Base-by-base conservation (phyloP, 2,888 invertebrate species). In the Cerastis leucographa region DNA sequence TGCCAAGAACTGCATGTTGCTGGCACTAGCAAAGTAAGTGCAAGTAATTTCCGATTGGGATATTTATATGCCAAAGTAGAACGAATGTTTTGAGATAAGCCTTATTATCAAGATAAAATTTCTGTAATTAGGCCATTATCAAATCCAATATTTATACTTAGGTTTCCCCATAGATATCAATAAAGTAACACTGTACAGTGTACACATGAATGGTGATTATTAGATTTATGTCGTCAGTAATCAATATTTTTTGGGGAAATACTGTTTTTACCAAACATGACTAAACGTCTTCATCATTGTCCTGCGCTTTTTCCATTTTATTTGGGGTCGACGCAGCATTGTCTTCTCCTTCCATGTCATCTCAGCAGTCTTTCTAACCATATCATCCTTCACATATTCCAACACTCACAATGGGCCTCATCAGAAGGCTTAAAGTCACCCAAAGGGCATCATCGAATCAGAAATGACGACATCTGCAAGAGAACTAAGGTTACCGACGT, bases 41-140 rank as follows among this genome's bases (percentile, higher is more conserved):
- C 61, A 25, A 1, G 5, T 54, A 4, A 25, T 11, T 42, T 12
- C 3, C 25, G 8, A 44, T 49, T 25, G 19, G 54, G 25, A 54
- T 74, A 75, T 62, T 73, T 75, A 73, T 75, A 64, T 54, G 17
- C 6, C 7, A 3, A 11, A 9, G 7, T 3, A 1, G 7, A 17
- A 19, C 11, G 4, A 25, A 73, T 40, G 11, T 29, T 49, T 40
- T 9, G 12, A 54, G 51, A 59, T 59, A 59, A 59, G 59, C 29
- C 29, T 61, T 35, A 35, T 35, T 61, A 19, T 35, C 17, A 19
- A 11, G 68, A 68, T 68, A 7, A 40, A 17, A 29, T 11, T 54
- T n/a, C 22, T 11, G 11, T 44, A 17, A 44, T 44, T 8, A 71
- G 11, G 12, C 19, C 11, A 9, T 44, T 44, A 71, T 44, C 44